A percentile compares a stretch with the other conserved stretches of the same genome.
phyloP scores from a whole-genome alignment of 2,797 vertebrate genomes.

The Hemitrygon akajei region DNA sequence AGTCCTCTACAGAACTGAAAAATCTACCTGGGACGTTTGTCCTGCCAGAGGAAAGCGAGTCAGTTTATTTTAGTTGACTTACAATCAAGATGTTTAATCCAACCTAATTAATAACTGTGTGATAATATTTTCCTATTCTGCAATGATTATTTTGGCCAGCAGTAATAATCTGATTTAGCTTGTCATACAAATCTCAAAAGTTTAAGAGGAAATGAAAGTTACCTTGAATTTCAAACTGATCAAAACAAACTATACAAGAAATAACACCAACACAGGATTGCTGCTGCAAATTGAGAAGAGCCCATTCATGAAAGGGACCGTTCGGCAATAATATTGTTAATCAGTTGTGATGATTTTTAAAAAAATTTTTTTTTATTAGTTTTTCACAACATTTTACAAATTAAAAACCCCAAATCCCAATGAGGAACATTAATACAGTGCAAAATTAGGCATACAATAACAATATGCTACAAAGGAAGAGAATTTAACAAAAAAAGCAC shows the following conservation, averaged over 20 bases:
- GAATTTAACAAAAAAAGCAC: too few species aligned
- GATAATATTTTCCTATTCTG: not conserved
- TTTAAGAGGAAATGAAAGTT: not conserved
- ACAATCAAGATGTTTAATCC: not conserved
- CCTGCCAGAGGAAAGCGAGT: too few species aligned
- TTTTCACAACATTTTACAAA: too few species aligned
- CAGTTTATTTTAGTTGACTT: not conserved
- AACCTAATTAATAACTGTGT: not conserved
- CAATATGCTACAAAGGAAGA: too few species aligned
- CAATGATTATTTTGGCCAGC: conserved; percentile 7
- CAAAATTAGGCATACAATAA: too few species aligned
- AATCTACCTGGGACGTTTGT: too few species aligned
- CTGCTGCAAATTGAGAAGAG: not conserved
- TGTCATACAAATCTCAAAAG: too few species aligned
- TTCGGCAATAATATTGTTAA: not conserved
- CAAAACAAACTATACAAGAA: not conserved
- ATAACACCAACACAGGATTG: not conserved
- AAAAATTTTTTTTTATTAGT: too few species aligned
- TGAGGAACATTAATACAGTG: too few species aligned
- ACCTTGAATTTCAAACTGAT: not conserved
- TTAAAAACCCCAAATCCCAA: too few species aligned
- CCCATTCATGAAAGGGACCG: not conserved
- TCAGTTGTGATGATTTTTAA: not conserved
- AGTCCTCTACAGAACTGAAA: too few species aligned
- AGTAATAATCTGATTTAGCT: conserved; percentile 22